Evolutionary conservation across 2,888 invertebrate species (phyloP).

Genomic region (Drosophila ezoana): DNA sequence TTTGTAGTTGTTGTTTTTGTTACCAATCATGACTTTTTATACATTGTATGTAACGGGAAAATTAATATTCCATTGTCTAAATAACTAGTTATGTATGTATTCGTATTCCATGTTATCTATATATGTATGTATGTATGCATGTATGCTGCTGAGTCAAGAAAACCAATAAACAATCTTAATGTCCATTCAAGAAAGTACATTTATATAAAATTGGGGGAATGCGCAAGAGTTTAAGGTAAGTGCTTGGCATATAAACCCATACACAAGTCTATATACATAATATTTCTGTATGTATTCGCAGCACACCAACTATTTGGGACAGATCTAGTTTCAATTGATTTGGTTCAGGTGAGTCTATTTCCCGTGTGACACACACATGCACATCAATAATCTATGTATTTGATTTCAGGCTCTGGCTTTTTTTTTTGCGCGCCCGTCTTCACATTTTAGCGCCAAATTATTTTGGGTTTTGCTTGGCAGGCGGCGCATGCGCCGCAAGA

Average conservation of each 20-base stretch:
- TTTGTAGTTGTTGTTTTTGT: slow-evolving; percentile 61
- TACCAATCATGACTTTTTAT: slow-evolving; percentile 27
- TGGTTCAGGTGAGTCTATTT: slow-evolving; percentile 34
- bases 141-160: slow-evolving; percentile 42
- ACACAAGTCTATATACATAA: not conserved
- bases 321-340: slow-evolving; percentile 13
- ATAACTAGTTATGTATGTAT: slow-evolving; percentile 54
- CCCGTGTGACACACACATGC: slow-evolving; percentile 5
- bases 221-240: not conserved
- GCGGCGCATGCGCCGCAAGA: slow-evolving; percentile 78
- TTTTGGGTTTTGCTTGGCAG: slow-evolving; percentile 59
- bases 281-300: slow-evolving; percentile 3
- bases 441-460: slow-evolving; percentile 72
- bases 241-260: not conserved
- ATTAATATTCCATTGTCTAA: slow-evolving; percentile 34
- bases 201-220: slow-evolving; percentile 5
- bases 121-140: slow-evolving; percentile 29
- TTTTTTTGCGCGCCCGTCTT: slow-evolving; percentile 61
- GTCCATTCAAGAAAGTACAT: slow-evolving; percentile 37
- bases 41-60: slow-evolving; percentile 15
- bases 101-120: slow-evolving; percentile 36
- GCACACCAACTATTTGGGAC: not conserved
- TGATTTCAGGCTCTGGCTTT: slow-evolving; percentile 35
- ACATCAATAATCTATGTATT: slow-evolving; percentile 33
- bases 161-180: slow-evolving; percentile 61